A percentile compares a stretch with the other conserved stretches of the same genome.
These are phyloP conservation scores for Chrysomela aeneicollis DNA, from an alignment of 2,888 invertebrate genomes.

Conservation along the genomic window DNA sequence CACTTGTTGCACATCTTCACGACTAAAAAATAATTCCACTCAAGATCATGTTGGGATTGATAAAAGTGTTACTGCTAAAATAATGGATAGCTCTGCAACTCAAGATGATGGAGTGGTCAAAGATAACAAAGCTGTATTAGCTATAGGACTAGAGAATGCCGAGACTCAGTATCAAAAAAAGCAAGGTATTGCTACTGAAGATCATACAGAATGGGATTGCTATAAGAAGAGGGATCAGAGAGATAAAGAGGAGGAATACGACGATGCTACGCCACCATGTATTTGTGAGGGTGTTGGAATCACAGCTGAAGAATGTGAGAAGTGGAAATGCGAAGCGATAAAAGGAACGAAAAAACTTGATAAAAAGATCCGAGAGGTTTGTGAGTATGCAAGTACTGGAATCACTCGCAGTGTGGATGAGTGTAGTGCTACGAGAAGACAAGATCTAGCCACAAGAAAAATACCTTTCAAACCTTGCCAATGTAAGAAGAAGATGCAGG, in stretches of 20 bases:
- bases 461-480: too few species aligned
- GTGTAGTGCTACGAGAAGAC: neutral
- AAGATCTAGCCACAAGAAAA: neutral
- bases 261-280: conserved; percentile 10
- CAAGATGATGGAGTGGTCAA: neutral
- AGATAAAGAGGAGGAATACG: conserved; percentile 8
- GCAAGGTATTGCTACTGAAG: conserved; percentile 14
- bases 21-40: neutral
- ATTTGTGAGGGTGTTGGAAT: neutral
- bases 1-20: neutral
- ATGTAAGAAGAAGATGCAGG: too few species aligned
- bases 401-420: neutral
- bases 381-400: neutral
- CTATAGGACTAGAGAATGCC: neutral
- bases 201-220: conserved; percentile 16
- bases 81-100: neutral
- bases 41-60: neutral
- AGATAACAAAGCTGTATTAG: neutral
- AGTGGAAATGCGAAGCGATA: neutral
- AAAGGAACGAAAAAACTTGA: neutral
- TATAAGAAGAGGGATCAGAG: conserved; percentile 12
- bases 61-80: neutral
- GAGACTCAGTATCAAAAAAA: neutral
- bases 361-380: neutral
- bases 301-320: neutral